Percentiles rank a stretch among this genome's conserved stretches.
Evolutionary conservation across 2,113 vertebrate genomes (phyloP).

Genomic region (Dasypus novemcinctus): DNA sequence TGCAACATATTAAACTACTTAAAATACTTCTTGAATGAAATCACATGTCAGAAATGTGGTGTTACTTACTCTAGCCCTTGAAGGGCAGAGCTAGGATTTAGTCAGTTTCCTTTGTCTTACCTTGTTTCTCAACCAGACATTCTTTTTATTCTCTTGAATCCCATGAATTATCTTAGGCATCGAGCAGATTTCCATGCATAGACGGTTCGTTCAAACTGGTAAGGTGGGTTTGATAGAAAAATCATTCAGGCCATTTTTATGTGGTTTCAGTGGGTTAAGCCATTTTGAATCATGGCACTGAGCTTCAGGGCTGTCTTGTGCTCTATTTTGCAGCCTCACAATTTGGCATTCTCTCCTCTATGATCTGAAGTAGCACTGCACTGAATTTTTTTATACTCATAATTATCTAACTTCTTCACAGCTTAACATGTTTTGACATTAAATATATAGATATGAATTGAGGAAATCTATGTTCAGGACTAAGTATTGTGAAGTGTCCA

Average conservation of each 20-base stretch:
- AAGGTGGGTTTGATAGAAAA: background rate
- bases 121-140: background rate
- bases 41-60: slow-evolving; percentile 53
- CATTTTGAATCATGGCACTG: background rate
- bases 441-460: background rate
- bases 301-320: background rate
- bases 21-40: slow-evolving; percentile 65
- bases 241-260: background rate
- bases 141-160: background rate
- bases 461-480: background rate
- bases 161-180: background rate
- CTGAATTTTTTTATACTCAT: background rate
- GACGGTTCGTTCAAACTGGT: background rate
- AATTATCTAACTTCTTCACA: background rate
- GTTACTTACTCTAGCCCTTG: background rate
- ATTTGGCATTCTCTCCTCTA: background rate
- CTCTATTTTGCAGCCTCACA: background rate
- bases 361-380: background rate
- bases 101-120: background rate
- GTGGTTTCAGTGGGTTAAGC: background rate
- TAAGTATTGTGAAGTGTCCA: background rate
- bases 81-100: background rate
- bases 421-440: background rate
- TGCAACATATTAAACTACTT: slow-evolving; percentile 73
- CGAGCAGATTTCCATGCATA: background rate